Conservation (phyloP, 1,140 invertebrate genomes). For the Pseudomyrmex dendroicus region DNA sequence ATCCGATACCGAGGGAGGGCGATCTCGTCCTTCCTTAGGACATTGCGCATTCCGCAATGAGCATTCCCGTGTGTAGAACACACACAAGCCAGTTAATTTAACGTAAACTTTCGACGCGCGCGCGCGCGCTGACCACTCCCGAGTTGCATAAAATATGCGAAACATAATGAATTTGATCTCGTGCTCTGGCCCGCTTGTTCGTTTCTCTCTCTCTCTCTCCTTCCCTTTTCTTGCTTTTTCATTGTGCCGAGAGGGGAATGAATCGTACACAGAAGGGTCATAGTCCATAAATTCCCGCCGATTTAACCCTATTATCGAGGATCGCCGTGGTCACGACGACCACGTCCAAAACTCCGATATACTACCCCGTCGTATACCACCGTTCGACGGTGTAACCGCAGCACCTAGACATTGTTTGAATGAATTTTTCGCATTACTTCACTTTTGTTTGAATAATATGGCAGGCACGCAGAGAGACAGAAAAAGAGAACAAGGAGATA, state of each 20-base stretch:
- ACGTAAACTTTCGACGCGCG: slow-evolving; percentile 39
- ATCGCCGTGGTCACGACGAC: slow-evolving; percentile 6
- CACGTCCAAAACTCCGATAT: slow-evolving; percentile 33
- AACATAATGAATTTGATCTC: slow-evolving; percentile 57
- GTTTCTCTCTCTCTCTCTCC: neutral
- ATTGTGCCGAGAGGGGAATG: neutral
- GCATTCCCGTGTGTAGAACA: neutral
- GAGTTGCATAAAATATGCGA: slow-evolving; percentile 39
- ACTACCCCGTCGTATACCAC: neutral
- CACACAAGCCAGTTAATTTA: slow-evolving; percentile 40
- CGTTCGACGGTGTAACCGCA: too few relatives aligned
- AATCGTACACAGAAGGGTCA: slow-evolving; percentile 17
- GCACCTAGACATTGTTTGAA: neutral
- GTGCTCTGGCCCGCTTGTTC: neutral
- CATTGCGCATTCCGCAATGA: slow-evolving; percentile 38
- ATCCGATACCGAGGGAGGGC: slow-evolving; percentile 27
- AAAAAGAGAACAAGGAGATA: neutral
- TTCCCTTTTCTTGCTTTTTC: neutral
- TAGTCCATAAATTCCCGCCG: slow-evolving; percentile 42
- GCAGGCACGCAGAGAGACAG: neutral
- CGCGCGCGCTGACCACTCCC: neutral
- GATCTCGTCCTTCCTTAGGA: slow-evolving; percentile 13
- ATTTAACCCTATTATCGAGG: slow-evolving; percentile 51
- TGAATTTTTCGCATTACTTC: neutral
- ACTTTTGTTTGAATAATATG: slow-evolving; percentile 8